phyloP scores from a whole-genome alignment of 1,140 invertebrate genomes.

The Magallana angulata region DNA sequence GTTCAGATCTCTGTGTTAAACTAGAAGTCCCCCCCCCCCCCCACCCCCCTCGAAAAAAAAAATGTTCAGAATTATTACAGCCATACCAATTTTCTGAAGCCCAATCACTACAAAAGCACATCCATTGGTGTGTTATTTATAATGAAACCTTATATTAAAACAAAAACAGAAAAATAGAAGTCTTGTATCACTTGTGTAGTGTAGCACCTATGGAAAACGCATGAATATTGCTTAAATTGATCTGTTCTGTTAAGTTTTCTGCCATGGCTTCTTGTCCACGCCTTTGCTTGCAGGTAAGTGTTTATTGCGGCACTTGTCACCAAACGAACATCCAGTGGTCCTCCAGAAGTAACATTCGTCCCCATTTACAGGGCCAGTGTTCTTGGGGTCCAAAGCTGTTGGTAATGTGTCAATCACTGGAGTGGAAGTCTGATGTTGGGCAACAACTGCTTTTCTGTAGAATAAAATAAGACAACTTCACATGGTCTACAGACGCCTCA shows the following conservation, averaged over 20 bases:
- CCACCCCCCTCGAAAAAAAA: too few species aligned
- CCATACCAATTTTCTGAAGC: too few species aligned
- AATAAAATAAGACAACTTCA: neutral
- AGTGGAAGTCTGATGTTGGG: conserved; percentile 2
- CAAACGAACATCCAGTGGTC: conserved; percentile 81
- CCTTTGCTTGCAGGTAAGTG: conserved; percentile 79
- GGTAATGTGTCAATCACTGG: neutral
- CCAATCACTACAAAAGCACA: too few species aligned
- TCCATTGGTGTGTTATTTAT: too few species aligned
- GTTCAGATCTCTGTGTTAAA: too few species aligned
- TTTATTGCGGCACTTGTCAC: conserved; percentile 78
- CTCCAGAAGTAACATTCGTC: conserved; percentile 82
- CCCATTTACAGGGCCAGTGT: conserved; percentile 79
- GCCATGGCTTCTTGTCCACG: conserved; percentile 81
- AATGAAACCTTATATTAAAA: too few species aligned
- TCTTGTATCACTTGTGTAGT: neutral
- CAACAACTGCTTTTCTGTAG: conserved; percentile 7
- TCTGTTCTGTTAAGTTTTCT: conserved; percentile 51
- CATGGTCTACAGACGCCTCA: too few species aligned
- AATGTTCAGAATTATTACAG: too few species aligned
- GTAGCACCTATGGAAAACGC: conserved; percentile 2
- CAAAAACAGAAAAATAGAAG: too few species aligned
- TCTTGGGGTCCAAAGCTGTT: conserved; percentile 66
- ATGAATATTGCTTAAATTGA: neutral
- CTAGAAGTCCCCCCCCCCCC: too few species aligned